Evolutionary conservation across 2,113 vertebrate genomes (phyloP).

Genomic region (Xyrauchen texanus): DNA sequence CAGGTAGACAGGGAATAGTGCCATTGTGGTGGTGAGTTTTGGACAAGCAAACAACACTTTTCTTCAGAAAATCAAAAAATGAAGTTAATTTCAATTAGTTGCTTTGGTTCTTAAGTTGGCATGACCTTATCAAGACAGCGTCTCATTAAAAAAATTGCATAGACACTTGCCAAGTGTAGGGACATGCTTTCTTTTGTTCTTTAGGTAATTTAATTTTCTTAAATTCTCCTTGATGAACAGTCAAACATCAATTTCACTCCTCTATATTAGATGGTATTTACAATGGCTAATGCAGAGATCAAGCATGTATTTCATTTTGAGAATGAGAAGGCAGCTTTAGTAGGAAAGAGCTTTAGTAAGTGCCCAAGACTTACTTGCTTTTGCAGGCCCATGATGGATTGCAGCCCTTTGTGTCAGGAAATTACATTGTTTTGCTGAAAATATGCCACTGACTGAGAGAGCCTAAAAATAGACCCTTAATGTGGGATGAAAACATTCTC

Average conservation of each 20-base stretch:
- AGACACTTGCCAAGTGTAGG: no score
- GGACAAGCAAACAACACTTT: no score
- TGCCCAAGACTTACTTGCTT: slow-evolving; percentile 38
- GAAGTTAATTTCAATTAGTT: background rate
- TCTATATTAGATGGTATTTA: no score
- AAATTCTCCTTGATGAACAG: background rate
- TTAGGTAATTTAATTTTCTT: background rate
- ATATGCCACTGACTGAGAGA: slow-evolving; percentile 48
- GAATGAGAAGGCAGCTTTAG: slow-evolving; percentile 33
- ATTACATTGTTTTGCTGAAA: slow-evolving; percentile 74
- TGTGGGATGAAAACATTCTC: slow-evolving; percentile 24
- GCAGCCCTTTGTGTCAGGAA: slow-evolving; percentile 64
- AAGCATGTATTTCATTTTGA: slow-evolving; percentile 1
- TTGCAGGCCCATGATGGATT: slow-evolving; percentile 68
- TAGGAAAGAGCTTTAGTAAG: slow-evolving; percentile 48
- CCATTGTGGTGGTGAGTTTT: no score
- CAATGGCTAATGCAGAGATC: background rate
- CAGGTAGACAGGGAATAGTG: no score
- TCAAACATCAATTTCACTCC: no score
- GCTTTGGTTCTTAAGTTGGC: background rate
- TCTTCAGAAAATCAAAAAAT: no score
- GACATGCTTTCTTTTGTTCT: no score
- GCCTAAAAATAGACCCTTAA: slow-evolving; percentile 30
- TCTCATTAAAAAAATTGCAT: no score
- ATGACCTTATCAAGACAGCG: background rate